Percentiles rank a stretch among this genome's conserved stretches.
phyloP scores from a whole-genome alignment of 2,797 vertebrate species.

The Notolabrus celidotus region DNA sequence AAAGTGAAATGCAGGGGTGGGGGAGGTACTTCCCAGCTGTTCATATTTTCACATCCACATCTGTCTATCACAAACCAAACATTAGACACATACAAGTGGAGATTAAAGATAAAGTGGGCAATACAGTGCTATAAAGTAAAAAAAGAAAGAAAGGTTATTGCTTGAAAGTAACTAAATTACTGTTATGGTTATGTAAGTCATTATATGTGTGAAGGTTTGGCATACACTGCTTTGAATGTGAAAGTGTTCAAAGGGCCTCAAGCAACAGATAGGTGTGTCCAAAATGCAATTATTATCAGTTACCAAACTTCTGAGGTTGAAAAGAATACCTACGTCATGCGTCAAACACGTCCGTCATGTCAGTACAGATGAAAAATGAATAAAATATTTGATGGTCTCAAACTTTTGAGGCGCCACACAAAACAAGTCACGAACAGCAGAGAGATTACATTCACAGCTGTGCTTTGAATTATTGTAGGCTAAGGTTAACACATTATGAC shows the following conservation, averaged over 20 bases:
- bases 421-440: not conserved
- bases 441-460: too few relatives aligned
- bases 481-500: slow-evolving; percentile 5
- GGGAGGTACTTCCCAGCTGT: slow-evolving; percentile 22
- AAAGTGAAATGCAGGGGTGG: slow-evolving; percentile 38
- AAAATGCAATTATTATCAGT: too few relatives aligned
- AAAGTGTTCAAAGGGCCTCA: too few relatives aligned
- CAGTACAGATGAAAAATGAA: slow-evolving; percentile 3
- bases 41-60: slow-evolving; percentile 31
- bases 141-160: too few relatives aligned
- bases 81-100: not conserved
- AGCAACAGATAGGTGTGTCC: too few relatives aligned
- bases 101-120: not conserved
- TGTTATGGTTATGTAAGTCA: too few relatives aligned
- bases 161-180: too few relatives aligned
- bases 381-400: slow-evolving; percentile 2
- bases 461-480: too few relatives aligned
- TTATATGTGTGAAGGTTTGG: too few relatives aligned
- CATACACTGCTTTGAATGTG: too few relatives aligned
- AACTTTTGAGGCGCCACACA: not conserved
- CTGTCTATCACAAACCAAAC: slow-evolving; percentile 17
- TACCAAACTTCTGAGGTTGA: not conserved
- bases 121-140: not conserved
- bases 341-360: slow-evolving; percentile 6
- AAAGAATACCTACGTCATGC: slow-evolving; percentile 11